Percentiles rank a stretch among this genome's conserved stretches.
These are phyloP conservation scores for Glaucomys volans DNA, from an alignment of 2,113 vertebrate species.

Conservation along the genomic window DNA sequence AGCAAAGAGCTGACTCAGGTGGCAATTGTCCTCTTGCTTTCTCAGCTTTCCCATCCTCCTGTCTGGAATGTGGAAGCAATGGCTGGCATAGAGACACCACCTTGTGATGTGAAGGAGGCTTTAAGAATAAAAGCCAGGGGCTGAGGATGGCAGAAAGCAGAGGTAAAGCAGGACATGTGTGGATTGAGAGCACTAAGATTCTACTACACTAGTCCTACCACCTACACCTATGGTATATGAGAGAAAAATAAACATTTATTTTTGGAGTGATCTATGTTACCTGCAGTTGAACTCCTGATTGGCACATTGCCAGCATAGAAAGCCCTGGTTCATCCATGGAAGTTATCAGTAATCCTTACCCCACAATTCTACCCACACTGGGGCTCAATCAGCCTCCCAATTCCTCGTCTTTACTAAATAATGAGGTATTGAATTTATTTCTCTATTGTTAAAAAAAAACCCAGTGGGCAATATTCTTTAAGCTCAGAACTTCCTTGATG, in stretches of 20 bases:
- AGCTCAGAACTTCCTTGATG: background rate
- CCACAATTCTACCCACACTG: background rate
- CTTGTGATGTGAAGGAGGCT: too few species aligned
- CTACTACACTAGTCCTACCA: background rate
- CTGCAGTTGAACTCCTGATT: background rate
- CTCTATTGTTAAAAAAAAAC: background rate
- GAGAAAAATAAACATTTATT: background rate
- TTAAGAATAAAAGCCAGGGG: background rate
- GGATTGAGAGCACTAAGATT: background rate
- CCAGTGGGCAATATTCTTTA: background rate
- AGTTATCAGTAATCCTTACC: background rate
- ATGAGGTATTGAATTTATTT: background rate
- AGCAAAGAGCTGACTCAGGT: too few species aligned
- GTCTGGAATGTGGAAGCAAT: too few species aligned
- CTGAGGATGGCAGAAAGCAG: background rate
- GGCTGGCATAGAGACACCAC: too few species aligned
- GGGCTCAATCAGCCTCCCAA: background rate
- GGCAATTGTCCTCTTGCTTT: too few species aligned
- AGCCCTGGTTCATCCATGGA: background rate
- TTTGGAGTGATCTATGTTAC: background rate
- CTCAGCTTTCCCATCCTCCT: too few species aligned
- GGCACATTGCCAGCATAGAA: background rate
- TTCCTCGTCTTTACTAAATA: background rate
- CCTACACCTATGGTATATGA: fast-evolving
- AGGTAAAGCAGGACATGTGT: background rate